Conservation (phyloP, 2,797 vertebrate genomes). For the Periophthalmus magnuspinnatus region DNA sequence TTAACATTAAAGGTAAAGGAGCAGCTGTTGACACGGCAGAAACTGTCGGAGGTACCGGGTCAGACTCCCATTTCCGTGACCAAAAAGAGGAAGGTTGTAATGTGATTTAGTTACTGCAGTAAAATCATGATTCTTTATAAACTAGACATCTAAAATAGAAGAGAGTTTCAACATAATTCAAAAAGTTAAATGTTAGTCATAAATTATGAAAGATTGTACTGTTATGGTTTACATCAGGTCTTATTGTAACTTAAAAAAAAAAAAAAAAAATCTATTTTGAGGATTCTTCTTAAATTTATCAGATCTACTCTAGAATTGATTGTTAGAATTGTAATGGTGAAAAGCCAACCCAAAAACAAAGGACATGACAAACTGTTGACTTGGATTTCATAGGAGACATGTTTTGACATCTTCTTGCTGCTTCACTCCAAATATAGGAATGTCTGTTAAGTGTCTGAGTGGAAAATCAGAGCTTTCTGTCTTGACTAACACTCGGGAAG, state of each 20-base stretch:
- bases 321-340: no score
- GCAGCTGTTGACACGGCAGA: neutral
- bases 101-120: no score
- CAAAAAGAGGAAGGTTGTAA: conserved; percentile 7
- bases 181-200: conserved; percentile 14
- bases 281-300: no score
- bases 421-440: conserved; percentile 37
- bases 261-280: no score
- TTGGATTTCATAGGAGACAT: conserved; percentile 56
- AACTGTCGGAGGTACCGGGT: neutral
- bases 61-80: neutral
- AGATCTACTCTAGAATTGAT: no score
- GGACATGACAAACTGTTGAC: conserved; percentile 53
- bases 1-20: neutral
- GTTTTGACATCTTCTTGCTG: conserved; percentile 53
- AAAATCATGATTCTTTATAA: conserved; percentile 2
- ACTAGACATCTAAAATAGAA: conserved; percentile 5
- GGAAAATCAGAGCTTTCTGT: conserved; percentile 23
- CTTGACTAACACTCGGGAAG: neutral
- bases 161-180: neutral
- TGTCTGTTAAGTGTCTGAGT: conserved; percentile 33
- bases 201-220: no score
- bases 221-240: no score
- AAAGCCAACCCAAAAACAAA: no score
- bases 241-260: no score